phyloP scores from a whole-genome alignment of 2,113 vertebrate species.

The Fulica atra region DNA sequence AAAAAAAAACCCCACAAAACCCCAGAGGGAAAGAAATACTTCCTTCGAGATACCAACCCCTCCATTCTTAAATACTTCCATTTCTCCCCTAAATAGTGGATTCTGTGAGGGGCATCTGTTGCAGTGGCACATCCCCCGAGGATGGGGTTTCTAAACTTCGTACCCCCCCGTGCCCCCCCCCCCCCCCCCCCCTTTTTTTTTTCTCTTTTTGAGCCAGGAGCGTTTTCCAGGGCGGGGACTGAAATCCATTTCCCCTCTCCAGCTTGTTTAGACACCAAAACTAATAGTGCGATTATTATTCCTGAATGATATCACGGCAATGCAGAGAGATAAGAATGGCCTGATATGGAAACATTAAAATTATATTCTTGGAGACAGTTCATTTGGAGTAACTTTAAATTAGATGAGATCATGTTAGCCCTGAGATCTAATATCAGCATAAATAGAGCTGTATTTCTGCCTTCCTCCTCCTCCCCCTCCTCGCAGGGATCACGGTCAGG shows the following conservation, averaged over 20 bases:
- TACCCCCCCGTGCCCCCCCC: fast-evolving
- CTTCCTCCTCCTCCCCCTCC: constrained; percentile 3
- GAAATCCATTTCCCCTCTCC: background rate
- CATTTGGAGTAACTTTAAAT: constrained; percentile 54
- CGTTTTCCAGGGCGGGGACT: background rate
- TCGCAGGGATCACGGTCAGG: background rate
- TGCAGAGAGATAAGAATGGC: constrained; percentile 33
- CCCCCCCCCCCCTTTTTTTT: too few species aligned
- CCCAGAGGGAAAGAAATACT: background rate
- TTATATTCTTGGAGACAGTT: constrained; percentile 42
- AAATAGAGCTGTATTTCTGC: constrained; percentile 17
- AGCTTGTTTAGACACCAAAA: constrained; percentile 55
- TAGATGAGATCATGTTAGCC: constrained; percentile 44
- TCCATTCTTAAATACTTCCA: background rate
- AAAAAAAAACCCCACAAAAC: background rate
- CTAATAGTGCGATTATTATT: constrained; percentile 35
- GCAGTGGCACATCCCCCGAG: background rate
- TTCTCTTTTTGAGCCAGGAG: background rate
- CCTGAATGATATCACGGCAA: constrained; percentile 48
- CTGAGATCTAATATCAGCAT: background rate
- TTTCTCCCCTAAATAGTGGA: background rate
- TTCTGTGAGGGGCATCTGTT: background rate
- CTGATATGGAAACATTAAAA: constrained; percentile 40
- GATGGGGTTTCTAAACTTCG: background rate
- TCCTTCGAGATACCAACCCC: background rate